Conservation (phyloP, 2,113 vertebrate species). For the Salvelinus fontinalis region DNA sequence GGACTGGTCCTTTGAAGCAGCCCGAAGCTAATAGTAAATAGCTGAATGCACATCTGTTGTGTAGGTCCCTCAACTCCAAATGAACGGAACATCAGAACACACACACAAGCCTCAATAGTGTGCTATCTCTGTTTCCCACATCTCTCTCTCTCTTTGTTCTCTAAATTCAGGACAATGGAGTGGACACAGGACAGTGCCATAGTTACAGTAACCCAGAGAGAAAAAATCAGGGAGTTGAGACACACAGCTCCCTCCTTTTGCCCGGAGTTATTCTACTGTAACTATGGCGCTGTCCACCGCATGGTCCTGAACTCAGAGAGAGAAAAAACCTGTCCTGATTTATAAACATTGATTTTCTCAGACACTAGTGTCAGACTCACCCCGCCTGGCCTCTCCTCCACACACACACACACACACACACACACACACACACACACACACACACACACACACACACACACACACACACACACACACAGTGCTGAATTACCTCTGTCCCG, state of each 20-base stretch:
- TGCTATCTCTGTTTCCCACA: constrained; percentile 19
- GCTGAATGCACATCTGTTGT: too few species aligned
- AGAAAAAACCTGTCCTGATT: not conserved
- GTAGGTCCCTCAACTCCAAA: not conserved
- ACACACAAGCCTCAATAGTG: not conserved
- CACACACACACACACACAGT: not conserved
- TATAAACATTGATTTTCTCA: not conserved
- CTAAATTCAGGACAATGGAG: not conserved
- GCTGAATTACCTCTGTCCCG: constrained; percentile 70
- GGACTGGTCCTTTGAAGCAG: too few species aligned
- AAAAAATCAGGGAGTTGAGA: not conserved
- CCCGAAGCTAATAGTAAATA: too few species aligned
- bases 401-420: not conserved
- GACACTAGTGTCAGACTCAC: not conserved
- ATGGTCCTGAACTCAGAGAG: not conserved
- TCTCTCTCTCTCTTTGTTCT: not conserved
- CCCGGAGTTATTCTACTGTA: too few species aligned
- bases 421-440: not conserved
- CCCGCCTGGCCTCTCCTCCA: not conserved
- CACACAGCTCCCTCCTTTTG: too few species aligned
- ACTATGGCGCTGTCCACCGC: too few species aligned
- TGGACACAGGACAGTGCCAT: not conserved
- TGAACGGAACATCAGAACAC: not conserved
- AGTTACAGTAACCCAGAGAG: not conserved
- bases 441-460: not conserved